Base-by-base conservation (phyloP, 2,888 invertebrate species). In the Halocaridina rubra region DNA sequence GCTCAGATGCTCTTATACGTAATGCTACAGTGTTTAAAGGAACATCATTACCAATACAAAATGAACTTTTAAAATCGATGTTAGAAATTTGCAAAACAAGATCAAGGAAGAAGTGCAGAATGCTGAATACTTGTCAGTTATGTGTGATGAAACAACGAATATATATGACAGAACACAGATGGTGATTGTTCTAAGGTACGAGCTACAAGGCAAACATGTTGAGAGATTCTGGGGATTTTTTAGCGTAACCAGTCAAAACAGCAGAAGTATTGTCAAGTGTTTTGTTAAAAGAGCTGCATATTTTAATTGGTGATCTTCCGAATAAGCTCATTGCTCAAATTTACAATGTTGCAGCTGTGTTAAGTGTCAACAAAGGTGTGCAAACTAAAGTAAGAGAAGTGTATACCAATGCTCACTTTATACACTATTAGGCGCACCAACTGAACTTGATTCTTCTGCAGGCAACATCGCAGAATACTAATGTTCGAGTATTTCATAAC, bases 141-240 rank as follows among this genome's bases (percentile, higher is more conserved):
- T 89, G 85, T 88, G 87, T 22, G 90, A 90, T 84, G 90, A 90
- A 84, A 89, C 89, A 29, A 89, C 89, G 3, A 90, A 90, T 87
- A 84, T 89, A 64, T 88, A 89, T 10, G 80, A 33, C 33, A 74
- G 80, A 46, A 76, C 77, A 61, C 89, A 90, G 86, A 85, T 89
- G 86, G 89, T 89, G 16, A 67, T 89, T 61, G 88, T 90, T n/a
- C n/a, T n/a, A n/a, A n/a, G n/a, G n/a, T n/a, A n/a, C n/a, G n/a
- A n/a, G n/a, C n/a, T n/a, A n/a, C 72, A 88, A 57, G 88, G 87
- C 1, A 86, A 89, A 86, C 77, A 88, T 76, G 69, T 80, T 30
- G 88, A 89, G 82, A 84, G 90, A 46, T 90, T 90, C 82, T 89
- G 89, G 89, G 78, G 71, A 32, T 89, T 89, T 88, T 78, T 89